phyloP scores from a whole-genome alignment of 2,888 invertebrate species.

The Phortica magna region DNA sequence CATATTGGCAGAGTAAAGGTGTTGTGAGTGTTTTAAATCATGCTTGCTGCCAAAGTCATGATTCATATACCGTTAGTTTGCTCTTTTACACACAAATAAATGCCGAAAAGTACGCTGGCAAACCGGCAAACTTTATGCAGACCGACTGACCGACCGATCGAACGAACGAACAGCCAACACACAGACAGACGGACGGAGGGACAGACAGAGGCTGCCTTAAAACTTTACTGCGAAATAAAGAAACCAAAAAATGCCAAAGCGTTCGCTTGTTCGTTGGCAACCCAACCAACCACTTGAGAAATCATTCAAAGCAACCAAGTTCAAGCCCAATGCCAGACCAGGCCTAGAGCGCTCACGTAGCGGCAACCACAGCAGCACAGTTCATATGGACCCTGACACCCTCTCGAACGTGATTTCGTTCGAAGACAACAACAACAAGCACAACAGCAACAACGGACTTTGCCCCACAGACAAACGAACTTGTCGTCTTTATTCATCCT shows the following conservation, averaged over 20 bases:
- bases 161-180: too few relatives aligned
- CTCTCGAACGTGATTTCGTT: neutral
- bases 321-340: slow-evolving; percentile 32
- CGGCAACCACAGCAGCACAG: neutral
- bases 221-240: neutral
- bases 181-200: too few relatives aligned
- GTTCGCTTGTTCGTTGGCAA: slow-evolving; percentile 3
- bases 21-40: slow-evolving; percentile 74
- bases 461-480: neutral
- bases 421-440: neutral
- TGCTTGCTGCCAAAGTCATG: slow-evolving; percentile 77
- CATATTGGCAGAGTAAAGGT: neutral
- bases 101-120: slow-evolving; percentile 57
- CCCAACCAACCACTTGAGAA: slow-evolving; percentile 53
- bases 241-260: neutral
- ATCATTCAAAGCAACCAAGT: slow-evolving; percentile 48
- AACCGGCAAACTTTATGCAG: too few relatives aligned
- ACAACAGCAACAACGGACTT: neutral
- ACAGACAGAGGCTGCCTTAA: too few relatives aligned
- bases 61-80: slow-evolving; percentile 77
- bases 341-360: slow-evolving; percentile 35
- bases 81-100: slow-evolving; percentile 72
- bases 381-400: slow-evolving; percentile 21
- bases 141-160: too few relatives aligned
- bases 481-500: neutral